Evolutionary conservation across 2,888 invertebrate species (phyloP), one percentile per base, ranked within the genome.

Genomic region (Tillus elongatus): DNA sequence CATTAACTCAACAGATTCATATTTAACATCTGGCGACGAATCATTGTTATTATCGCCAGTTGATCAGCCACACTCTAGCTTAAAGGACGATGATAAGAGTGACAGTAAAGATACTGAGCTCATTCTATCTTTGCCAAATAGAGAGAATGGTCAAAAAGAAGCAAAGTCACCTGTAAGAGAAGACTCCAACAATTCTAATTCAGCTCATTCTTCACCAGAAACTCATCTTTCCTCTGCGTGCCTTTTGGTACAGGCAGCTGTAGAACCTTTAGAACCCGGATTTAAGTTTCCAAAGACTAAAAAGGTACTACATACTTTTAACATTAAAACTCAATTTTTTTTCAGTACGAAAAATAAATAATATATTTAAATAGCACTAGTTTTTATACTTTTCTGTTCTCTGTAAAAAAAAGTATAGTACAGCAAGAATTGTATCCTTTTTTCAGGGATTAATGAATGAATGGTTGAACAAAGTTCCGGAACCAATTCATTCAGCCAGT

Each of bases 241-340:
- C 57, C 64, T 87, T 12, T 60, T 88, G 35, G 85, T 88, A 3
- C 87, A 87, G 47, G 87, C 87, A 0, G 87, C 87, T 1, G 86
- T 88, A 3, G 87, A 85, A 2, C 86, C 84, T 0, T 68, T 85
- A 3, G 86, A 82, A 43, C 77, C 78, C 1, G 86, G 82, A 34
- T 91, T 91, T 56, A 90, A 90, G 63, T 82, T 89, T 56, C 90
- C 91, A 0, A 92, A 92, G 69, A 91, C 92, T 0, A 93, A 93
- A 65, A 92, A 91, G 63, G 73, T 71, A 57, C 38, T 44, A 43
- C 30, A 12, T 29, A 6, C n/a, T 19, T 19, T n/a, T 19, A n/a
- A n/a, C n/a, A n/a, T n/a, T n/a, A n/a, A n/a, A n/a, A n/a, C n/a
- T n/a, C n/a, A n/a, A n/a, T n/a, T n/a, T n/a, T n/a, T n/a, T n/a